Percentiles rank a stretch among this genome's conserved stretches.
These are phyloP conservation scores for Seriola quinqueradiata DNA, from an alignment of 2,113 vertebrate genomes.

Conservation along the genomic window DNA sequence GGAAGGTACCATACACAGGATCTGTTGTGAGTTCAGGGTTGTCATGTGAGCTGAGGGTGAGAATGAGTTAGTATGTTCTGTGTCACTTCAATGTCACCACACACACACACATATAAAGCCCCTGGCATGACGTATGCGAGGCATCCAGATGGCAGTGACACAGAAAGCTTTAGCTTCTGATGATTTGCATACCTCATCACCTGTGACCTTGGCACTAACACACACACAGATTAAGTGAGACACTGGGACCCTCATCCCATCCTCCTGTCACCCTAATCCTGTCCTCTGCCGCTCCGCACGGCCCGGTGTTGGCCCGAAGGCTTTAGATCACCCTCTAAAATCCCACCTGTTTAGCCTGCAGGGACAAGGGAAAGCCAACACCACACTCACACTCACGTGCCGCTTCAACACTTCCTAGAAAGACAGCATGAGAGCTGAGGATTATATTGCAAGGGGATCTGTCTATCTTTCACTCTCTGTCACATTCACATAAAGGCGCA, in stretches of 20 bases:
- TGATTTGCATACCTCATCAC: slow-evolving; percentile 63
- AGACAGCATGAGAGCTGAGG: slow-evolving; percentile 45
- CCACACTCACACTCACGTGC: slow-evolving; percentile 44
- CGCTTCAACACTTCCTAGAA: slow-evolving; percentile 66
- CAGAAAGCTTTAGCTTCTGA: slow-evolving; percentile 46
- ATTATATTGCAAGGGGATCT: slow-evolving; percentile 51
- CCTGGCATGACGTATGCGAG: slow-evolving; percentile 35
- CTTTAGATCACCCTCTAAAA: slow-evolving; percentile 66
- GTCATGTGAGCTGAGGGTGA: slow-evolving; percentile 39
- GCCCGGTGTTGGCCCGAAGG: slow-evolving; percentile 19
- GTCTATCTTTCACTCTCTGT: slow-evolving; percentile 17
- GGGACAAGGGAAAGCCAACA: slow-evolving; percentile 59
- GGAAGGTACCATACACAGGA: background rate
- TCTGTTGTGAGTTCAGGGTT: slow-evolving; percentile 6
- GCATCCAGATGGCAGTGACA: slow-evolving; percentile 57
- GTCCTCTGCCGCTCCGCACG: slow-evolving; percentile 13
- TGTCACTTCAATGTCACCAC: slow-evolving; percentile 60
- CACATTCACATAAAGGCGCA: slow-evolving; percentile 25
- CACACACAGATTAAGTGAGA: slow-evolving; percentile 42
- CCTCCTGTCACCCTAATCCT: slow-evolving; percentile 48
- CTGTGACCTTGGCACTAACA: slow-evolving; percentile 61
- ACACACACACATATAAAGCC: slow-evolving; percentile 17
- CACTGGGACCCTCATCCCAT: slow-evolving; percentile 31
- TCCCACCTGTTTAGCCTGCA: slow-evolving; percentile 71
- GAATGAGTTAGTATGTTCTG: slow-evolving; percentile 47